Evolutionary conservation across 2,797 vertebrate species (phyloP).

Genomic region (Tauraco hartlaubi): DNA sequence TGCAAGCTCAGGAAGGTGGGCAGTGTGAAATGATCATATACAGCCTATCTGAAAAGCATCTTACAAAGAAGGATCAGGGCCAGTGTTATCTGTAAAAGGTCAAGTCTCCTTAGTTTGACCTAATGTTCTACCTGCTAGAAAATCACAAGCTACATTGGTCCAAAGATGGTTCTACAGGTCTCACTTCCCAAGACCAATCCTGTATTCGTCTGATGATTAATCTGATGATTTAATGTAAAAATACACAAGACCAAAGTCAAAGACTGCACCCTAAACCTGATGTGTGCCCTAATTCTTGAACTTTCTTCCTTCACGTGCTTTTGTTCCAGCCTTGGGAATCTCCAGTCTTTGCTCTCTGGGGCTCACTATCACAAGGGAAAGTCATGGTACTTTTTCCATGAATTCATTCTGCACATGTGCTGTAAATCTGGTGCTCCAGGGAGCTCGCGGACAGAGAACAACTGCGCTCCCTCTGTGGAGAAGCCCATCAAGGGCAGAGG

Average conservation of each 20-base stretch:
- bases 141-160: not conserved
- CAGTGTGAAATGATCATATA: not conserved
- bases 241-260: not conserved
- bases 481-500: not conserved
- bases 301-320: not conserved
- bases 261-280: not conserved
- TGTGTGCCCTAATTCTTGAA: not conserved
- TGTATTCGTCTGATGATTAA: not conserved
- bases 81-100: not conserved
- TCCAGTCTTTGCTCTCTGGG: not conserved
- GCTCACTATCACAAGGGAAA: not conserved
- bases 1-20: not conserved
- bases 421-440: not conserved
- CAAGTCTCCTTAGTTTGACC: not conserved
- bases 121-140: not conserved
- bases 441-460: not conserved
- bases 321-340: not conserved
- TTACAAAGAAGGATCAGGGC: not conserved
- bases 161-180: not conserved
- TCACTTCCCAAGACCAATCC: not conserved
- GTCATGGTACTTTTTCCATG: not conserved
- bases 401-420: not conserved
- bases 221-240: not conserved
- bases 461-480: rapidly evolving
- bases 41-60: not conserved